phyloP scores from a whole-genome alignment of 2,888 invertebrate genomes.

The Hecatera dysodea region DNA sequence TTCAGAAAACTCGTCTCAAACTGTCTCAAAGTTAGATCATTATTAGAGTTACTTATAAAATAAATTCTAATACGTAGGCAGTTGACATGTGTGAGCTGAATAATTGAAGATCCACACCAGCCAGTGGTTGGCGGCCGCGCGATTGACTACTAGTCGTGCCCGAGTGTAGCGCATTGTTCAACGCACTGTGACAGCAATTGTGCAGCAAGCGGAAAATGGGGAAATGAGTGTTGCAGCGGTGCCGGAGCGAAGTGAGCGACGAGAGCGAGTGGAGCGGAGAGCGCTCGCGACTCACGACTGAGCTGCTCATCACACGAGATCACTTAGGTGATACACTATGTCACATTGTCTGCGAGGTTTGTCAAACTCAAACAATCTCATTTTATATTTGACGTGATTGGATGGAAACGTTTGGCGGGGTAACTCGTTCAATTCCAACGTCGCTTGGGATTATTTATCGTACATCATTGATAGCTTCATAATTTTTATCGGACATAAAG shows the following conservation, averaged over 20 bases:
- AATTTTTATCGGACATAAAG: neutral
- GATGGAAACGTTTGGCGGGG: no score
- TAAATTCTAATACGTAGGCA: neutral
- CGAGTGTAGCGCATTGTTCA: neutral
- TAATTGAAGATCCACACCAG: neutral
- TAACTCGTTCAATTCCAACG: no score
- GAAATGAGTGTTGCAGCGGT: constrained; percentile 19
- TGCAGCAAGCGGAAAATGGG: neutral
- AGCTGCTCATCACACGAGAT: constrained; percentile 9
- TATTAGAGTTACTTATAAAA: neutral
- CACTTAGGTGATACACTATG: neutral
- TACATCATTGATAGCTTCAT: no score
- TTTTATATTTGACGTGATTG: no score
- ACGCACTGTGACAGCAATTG: neutral
- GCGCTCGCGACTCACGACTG: neutral
- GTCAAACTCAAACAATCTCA: no score
- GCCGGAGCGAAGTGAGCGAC: constrained; percentile 3
- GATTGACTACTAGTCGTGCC: neutral
- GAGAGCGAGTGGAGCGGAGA: constrained; percentile 1
- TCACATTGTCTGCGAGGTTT: neutral
- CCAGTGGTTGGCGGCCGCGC: neutral
- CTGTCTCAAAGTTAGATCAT: neutral
- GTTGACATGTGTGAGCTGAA: neutral
- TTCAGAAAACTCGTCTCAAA: neutral
- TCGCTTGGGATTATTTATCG: no score